phyloP scores from a whole-genome alignment of 2,888 invertebrate genomes.

The Leptinotarsa peninsularis region DNA sequence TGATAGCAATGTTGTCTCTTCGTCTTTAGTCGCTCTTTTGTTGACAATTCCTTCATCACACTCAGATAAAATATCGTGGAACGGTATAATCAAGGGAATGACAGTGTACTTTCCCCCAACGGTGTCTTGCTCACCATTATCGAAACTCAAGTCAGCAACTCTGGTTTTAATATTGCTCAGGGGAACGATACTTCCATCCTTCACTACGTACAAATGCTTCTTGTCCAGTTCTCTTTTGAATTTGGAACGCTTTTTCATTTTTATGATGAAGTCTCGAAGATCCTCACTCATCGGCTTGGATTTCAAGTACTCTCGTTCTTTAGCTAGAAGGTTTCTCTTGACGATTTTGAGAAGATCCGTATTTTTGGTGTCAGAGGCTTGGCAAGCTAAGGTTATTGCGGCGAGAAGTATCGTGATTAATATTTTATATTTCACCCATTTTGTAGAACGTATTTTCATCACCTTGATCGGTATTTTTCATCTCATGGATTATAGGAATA shows the following conservation, averaged over 20 bases:
- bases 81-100: constrained; percentile 51
- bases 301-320: constrained; percentile 40
- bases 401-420: neutral
- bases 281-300: constrained; percentile 39
- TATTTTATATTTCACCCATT: constrained; percentile 9
- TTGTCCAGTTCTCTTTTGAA: constrained; percentile 21
- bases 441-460: neutral
- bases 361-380: neutral
- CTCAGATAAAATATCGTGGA: constrained; percentile 24
- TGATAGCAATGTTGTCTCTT: no score
- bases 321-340: constrained; percentile 36
- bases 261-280: constrained; percentile 37
- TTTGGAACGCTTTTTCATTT: constrained; percentile 27
- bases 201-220: constrained; percentile 49
- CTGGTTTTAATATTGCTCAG: constrained; percentile 41
- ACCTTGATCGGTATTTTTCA: neutral
- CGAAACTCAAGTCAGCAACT: constrained; percentile 34
- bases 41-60: neutral
- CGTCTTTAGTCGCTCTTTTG: neutral
- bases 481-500: neutral
- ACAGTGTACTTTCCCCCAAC: constrained; percentile 47
- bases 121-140: constrained; percentile 21
- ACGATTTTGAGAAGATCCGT: constrained; percentile 16
- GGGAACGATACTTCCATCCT: constrained; percentile 51
- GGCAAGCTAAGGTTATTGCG: neutral